A percentile compares a stretch with the other conserved stretches of the same genome.
Evolutionary conservation across 2,888 invertebrate species (phyloP).

Genomic region (Byasa hedistus): DNA sequence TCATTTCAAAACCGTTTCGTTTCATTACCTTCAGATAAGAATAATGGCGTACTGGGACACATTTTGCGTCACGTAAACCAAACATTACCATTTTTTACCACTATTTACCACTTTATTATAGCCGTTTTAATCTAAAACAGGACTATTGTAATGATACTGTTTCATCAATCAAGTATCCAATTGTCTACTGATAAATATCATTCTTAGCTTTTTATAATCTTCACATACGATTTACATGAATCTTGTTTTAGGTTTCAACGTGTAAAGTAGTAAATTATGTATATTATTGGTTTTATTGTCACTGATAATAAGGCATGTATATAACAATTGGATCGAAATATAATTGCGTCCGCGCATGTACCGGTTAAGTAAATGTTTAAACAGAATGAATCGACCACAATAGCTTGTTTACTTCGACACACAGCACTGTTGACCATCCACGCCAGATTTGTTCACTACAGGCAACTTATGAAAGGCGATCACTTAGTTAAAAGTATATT

Average conservation of each 20-base stretch:
- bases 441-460: constrained; percentile 36
- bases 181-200: too few species aligned
- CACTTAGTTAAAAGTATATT: background rate
- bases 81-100: background rate
- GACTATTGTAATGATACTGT: too few species aligned
- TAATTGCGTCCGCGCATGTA: constrained; percentile 17
- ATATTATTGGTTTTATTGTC: background rate
- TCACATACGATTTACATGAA: too few species aligned
- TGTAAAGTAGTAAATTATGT: background rate
- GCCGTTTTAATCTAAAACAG: background rate
- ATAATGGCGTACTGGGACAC: constrained; percentile 1
- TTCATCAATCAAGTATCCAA: too few species aligned
- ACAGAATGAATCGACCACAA: constrained; percentile 42
- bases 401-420: constrained; percentile 41
- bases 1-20: constrained; percentile 31
- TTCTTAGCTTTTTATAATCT: too few species aligned
- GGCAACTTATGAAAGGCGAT: constrained; percentile 10
- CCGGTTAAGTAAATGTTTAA: constrained; percentile 42
- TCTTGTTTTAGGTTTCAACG: too few species aligned
- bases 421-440: constrained; percentile 35
- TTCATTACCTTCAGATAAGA: constrained; percentile 23
- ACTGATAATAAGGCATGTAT: constrained; percentile 19
- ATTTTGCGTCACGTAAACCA: background rate
- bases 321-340: constrained; percentile 20
- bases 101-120: background rate